phyloP scores from a whole-genome alignment of 2,113 vertebrate genomes.

The Corythoichthys intestinalis region DNA sequence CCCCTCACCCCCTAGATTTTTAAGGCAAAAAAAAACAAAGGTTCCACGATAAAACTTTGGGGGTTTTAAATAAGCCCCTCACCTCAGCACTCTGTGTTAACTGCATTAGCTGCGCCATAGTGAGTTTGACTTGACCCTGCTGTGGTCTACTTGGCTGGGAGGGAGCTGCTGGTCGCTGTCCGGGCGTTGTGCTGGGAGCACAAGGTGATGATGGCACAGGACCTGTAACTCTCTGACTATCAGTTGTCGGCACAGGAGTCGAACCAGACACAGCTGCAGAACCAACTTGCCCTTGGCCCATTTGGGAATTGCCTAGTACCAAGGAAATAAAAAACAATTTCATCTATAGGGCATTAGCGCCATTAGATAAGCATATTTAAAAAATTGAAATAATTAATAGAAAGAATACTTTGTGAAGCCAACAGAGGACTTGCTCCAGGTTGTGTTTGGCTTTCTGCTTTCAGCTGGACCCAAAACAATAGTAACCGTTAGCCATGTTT shows the following conservation, averaged over 20 bases:
- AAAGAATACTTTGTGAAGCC: conserved; percentile 84
- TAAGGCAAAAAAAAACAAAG: not conserved
- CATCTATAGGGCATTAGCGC: not conserved
- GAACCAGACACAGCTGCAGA: conserved; percentile 67
- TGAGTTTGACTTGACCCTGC: conserved; percentile 97
- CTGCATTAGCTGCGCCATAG: conserved; percentile 95
- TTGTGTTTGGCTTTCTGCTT: conserved; percentile 76
- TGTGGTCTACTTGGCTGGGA: conserved; percentile 76
- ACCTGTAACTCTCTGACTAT: conserved; percentile 70
- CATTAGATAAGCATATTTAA: not conserved
- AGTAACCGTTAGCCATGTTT: not conserved
- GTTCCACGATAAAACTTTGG: not conserved
- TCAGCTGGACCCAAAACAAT: conserved; percentile 65
- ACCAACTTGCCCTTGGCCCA: conserved; percentile 80
- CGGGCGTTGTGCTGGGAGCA: conserved; percentile 40
- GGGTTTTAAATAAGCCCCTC: conserved; percentile 24
- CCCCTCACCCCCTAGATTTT: no score
- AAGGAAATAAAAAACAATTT: not conserved
- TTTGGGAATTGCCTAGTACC: conserved; percentile 79
- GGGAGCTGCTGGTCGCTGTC: conserved; percentile 50
- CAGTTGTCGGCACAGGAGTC: conserved; percentile 53
- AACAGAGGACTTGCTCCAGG: conserved; percentile 79
- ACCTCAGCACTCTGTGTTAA: conserved; percentile 93
- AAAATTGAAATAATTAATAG: not conserved
- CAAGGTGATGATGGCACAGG: conserved; percentile 60